These are phyloP conservation scores for Hystrix cristata DNA, from an alignment of 2,113 vertebrate genomes.

Conservation along the genomic window DNA sequence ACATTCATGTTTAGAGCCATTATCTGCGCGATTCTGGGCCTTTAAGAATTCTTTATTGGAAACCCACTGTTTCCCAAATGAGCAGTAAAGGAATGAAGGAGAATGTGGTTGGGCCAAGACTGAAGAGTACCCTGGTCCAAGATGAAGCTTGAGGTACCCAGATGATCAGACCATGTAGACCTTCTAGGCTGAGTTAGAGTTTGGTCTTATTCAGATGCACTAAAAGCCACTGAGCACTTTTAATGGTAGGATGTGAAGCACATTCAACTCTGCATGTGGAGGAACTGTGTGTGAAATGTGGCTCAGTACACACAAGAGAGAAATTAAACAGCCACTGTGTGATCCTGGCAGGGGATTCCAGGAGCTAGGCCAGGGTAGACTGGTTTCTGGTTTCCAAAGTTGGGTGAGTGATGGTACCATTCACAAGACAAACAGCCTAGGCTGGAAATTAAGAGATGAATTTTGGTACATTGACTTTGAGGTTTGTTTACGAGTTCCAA, in stretches of 20 bases:
- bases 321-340: background rate
- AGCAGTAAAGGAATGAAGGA: background rate
- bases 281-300: background rate
- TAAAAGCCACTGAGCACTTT: constrained; percentile 28
- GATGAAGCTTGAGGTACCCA: background rate
- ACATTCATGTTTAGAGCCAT: background rate
- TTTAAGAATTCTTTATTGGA: constrained; percentile 30
- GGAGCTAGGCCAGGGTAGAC: too few species aligned
- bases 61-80: background rate
- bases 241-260: background rate
- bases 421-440: background rate
- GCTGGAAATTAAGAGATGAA: background rate
- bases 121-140: background rate
- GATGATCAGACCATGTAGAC: background rate
- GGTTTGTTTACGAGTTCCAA: background rate
- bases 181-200: background rate
- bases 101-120: background rate
- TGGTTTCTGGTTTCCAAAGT: background rate
- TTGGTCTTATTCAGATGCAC: background rate
- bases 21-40: background rate
- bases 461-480: constrained; percentile 2
- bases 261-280: constrained; percentile 1
- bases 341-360: background rate
- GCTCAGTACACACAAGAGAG: background rate
- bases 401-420: background rate